Base-by-base conservation (phyloP, 2,113 vertebrate species). In the Triplophysa dalaica region DNA sequence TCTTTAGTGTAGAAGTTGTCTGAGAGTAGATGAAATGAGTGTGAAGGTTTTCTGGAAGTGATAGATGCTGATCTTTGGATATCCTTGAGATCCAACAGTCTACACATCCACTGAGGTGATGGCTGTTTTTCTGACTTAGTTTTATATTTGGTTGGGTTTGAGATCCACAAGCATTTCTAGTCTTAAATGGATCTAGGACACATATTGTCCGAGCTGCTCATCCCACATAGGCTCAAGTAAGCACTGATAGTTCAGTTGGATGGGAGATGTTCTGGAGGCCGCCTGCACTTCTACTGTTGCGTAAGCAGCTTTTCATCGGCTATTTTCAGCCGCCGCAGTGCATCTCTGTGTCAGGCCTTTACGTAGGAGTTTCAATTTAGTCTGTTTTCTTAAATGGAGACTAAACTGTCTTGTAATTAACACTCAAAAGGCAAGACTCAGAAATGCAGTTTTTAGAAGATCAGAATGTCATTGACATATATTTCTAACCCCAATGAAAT, bases 281-380 rank as follows among this genome's bases (percentile, higher is more conserved):
- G 58, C 38, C 33, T 58, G 45, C 56, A 62, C 72, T 8, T 48
- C 8, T 24, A 62, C 58, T 62, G 61, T 74, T 74, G 70, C 56
- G 21, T 61, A 74, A 74, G 70, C 70, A 26, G 70, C 70, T 73
- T 73, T 73, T 73, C 70, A 56, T 22, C 7, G 70, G 70, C 54
- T 73, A 73, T 73, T 73, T 73, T 73, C 70, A 41, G 54, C 41
- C 58, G 70, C 70, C 7, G 56, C 54, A 11, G 72, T 60, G 62
- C 9, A 19, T 54, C 48, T 70, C 67, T n/a, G 69, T 33, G 22
- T 33, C 17, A 70, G 14, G 58, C 8, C 38, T 75, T 63, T 24
- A 41, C 10, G 72, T 48, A 75, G 72, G 58, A 63, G 58, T 48
- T 48, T 45, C 21, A 8, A 19, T 74, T 74, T 74, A 45, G 56